Conservation (phyloP, 2,888 invertebrate genomes). For the Melipona beecheii region DNA sequence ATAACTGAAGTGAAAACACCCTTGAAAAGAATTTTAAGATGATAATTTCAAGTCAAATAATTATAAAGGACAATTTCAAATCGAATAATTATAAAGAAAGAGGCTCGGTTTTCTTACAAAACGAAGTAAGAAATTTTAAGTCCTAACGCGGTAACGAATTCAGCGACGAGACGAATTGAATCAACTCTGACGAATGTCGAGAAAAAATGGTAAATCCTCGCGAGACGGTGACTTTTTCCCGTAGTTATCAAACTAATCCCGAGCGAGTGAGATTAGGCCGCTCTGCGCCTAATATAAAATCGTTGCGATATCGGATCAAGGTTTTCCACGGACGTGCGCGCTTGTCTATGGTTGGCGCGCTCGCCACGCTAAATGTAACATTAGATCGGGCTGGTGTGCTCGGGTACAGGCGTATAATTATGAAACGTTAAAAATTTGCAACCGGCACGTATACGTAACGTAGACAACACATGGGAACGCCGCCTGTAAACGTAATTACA, state of each 20-base stretch:
- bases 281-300: constrained; percentile 25
- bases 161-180: too few species aligned
- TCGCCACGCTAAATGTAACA: constrained; percentile 44
- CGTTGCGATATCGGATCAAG: constrained; percentile 48
- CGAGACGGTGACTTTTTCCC: too few species aligned
- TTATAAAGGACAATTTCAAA: too few species aligned
- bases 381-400: constrained; percentile 46
- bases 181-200: too few species aligned
- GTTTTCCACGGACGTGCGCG: constrained; percentile 50
- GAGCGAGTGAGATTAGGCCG: constrained; percentile 7
- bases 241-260: constrained; percentile 6
- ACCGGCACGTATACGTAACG: constrained; percentile 31
- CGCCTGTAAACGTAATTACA: constrained; percentile 53
- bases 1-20: too few species aligned
- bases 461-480: neutral
- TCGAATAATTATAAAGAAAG: too few species aligned
- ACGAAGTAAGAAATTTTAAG: too few species aligned
- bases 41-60: too few species aligned
- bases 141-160: too few species aligned
- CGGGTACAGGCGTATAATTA: constrained; percentile 54
- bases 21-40: too few species aligned
- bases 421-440: constrained; percentile 59
- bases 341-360: neutral
- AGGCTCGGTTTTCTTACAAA: too few species aligned
- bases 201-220: too few species aligned